A percentile compares a stretch with the other conserved stretches of the same genome.
Conservation (phyloP, 2,888 invertebrate species). For the Aricia artaxerxes region DNA sequence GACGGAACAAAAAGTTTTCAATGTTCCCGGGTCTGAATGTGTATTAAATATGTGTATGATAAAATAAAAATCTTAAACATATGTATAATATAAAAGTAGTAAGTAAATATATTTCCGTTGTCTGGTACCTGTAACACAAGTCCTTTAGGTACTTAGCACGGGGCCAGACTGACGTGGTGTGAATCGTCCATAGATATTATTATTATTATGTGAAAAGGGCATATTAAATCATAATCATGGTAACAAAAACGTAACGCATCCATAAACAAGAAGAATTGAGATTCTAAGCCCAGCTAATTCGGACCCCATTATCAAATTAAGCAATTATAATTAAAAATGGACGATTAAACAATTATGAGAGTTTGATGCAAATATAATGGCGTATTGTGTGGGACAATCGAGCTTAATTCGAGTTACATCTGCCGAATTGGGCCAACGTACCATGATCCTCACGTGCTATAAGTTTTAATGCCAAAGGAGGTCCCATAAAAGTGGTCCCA, state of each 20-base stretch:
- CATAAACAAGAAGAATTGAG: neutral
- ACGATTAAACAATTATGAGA: constrained; percentile 68
- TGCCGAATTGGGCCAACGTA: constrained; percentile 52
- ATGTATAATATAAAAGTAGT: no score
- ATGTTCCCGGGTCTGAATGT: no score
- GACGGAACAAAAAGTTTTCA: no score
- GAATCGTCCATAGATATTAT: no score
- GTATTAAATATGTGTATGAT: no score
- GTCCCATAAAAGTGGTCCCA: constrained; percentile 54
- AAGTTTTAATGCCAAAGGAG: constrained; percentile 35
- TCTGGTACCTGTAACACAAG: no score
- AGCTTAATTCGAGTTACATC: constrained; percentile 63
- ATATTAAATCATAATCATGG: neutral
- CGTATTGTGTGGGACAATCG: constrained; percentile 57
- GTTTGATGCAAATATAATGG: constrained; percentile 71
- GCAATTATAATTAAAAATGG: constrained; percentile 32
- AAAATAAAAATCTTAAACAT: no score
- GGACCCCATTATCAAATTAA: constrained; percentile 18
- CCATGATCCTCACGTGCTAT: constrained; percentile 45
- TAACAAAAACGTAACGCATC: neutral
- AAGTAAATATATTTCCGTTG: no score
- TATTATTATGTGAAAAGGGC: no score
- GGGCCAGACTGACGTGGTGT: no score
- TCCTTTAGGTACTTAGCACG: no score
- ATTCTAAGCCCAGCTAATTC: neutral